Evolutionary conservation across 2,113 vertebrate species (phyloP).

Genomic region (Larimichthys polyactis): DNA sequence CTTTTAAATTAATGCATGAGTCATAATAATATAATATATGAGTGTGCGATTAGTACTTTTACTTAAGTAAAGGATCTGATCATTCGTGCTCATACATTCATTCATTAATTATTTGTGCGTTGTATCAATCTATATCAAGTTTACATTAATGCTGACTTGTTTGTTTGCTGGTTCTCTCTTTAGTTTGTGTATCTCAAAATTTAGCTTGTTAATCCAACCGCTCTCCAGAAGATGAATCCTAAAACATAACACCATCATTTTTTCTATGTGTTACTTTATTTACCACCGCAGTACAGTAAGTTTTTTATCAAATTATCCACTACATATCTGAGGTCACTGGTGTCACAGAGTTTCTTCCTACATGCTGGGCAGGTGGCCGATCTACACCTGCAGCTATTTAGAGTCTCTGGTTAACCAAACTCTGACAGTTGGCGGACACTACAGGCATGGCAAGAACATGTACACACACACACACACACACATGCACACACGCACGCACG

Average conservation of each 20-base stretch:
- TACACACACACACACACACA: background rate
- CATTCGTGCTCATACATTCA: no score
- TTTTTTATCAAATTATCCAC: background rate
- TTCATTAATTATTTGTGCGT: background rate
- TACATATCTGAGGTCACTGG: no score
- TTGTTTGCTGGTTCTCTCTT: background rate
- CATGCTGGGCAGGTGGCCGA: background rate
- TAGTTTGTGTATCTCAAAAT: background rate
- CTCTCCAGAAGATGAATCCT: background rate
- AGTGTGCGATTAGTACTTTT: no score
- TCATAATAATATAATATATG: no score
- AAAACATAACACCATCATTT: background rate
- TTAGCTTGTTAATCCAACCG: background rate
- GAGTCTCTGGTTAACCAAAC: background rate
- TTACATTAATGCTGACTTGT: background rate
- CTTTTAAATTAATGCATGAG: no score
- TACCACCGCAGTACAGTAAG: background rate
- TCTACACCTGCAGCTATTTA: background rate
- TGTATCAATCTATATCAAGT: background rate
- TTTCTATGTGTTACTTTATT: no score
- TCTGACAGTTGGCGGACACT: background rate
- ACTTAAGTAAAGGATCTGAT: no score
- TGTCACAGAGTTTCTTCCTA: background rate
- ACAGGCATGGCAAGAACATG: background rate
- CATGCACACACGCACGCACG: background rate